Conservation (phyloP, 2,113 vertebrate genomes). For the Semnornis frantzii region DNA sequence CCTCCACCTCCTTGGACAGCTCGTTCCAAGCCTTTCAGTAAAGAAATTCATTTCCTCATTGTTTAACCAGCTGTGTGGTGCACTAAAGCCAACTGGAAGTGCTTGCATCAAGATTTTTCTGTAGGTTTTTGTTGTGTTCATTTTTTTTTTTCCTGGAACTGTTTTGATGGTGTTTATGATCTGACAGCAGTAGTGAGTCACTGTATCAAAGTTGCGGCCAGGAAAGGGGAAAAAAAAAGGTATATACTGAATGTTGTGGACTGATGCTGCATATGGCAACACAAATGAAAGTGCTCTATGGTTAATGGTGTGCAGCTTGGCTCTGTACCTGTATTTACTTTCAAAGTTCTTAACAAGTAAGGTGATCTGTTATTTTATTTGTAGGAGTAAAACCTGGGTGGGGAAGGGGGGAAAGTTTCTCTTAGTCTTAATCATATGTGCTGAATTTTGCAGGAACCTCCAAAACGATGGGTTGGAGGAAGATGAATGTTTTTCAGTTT, state of each 20-base stretch:
- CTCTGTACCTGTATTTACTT: slow-evolving; percentile 60
- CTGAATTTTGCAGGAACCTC: slow-evolving; percentile 69
- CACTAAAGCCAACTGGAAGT: slow-evolving; percentile 4
- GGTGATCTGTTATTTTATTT: slow-evolving; percentile 58
- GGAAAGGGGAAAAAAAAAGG: slow-evolving; percentile 19
- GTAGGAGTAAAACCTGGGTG: slow-evolving; percentile 40
- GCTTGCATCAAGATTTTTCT: not conserved
- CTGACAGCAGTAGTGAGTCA: slow-evolving; percentile 67
- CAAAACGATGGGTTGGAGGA: slow-evolving; percentile 62
- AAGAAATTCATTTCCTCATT: not conserved
- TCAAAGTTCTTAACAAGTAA: slow-evolving; percentile 36
- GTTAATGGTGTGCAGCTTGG: slow-evolving; percentile 58
- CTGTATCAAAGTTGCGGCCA: slow-evolving; percentile 52
- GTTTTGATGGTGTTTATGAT: slow-evolving; percentile 64
- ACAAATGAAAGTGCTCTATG: slow-evolving; percentile 43
- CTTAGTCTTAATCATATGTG: slow-evolving; percentile 57
- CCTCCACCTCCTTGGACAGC: too few species aligned
- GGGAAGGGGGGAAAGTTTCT: not conserved
- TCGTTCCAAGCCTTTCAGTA: too few species aligned
- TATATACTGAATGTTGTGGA: not conserved
- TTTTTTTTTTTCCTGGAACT: not conserved
- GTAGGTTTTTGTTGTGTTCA: not conserved
- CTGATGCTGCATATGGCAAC: slow-evolving; percentile 32
- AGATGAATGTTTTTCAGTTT: slow-evolving; percentile 69
- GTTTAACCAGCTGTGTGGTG: not conserved